A percentile compares a stretch with the other conserved stretches of the same genome.
Evolutionary conservation across 2,113 vertebrate genomes (phyloP).

Genomic region (Accipiter cooperii): DNA sequence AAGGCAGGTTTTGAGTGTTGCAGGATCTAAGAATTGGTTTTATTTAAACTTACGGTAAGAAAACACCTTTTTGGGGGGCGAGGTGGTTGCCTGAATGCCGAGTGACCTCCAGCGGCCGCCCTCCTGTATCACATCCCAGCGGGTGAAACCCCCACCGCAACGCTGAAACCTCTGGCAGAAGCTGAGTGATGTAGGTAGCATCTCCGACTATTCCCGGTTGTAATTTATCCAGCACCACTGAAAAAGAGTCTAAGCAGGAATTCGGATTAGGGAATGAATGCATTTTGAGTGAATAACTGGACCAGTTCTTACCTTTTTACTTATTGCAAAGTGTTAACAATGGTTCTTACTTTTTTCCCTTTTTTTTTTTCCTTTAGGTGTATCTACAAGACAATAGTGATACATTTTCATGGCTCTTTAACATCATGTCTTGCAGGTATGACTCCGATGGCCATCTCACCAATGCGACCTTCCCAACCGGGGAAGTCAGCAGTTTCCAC

Average conservation of each 20-base stretch:
- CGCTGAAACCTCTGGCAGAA: neutral
- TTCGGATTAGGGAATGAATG: neutral
- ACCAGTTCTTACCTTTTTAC: neutral
- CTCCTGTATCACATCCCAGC: neutral
- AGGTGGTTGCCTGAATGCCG: slow-evolving; percentile 39
- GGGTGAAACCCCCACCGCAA: neutral
- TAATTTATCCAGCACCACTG: neutral
- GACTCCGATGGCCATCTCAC: slow-evolving; percentile 88
- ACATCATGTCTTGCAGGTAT: slow-evolving; percentile 76
- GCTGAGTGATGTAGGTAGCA: neutral
- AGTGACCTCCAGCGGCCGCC: slow-evolving; percentile 62
- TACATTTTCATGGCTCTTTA: neutral
- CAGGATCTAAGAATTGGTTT: neutral
- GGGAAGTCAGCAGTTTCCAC: slow-evolving; percentile 91
- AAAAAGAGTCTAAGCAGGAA: slow-evolving; percentile 1
- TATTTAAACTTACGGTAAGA: neutral
- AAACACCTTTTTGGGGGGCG: neutral
- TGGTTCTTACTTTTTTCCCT: neutral
- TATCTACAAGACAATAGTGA: neutral
- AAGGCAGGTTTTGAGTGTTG: neutral
- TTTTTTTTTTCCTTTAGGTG: neutral
- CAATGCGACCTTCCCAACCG: slow-evolving; percentile 91
- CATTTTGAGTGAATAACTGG: neutral
- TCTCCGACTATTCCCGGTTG: neutral
- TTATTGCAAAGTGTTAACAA: neutral